Evolutionary conservation across 2,113 vertebrate species (phyloP), one percentile per base, ranked within the genome.

Genomic region (Syrrhaptes paradoxus): DNA sequence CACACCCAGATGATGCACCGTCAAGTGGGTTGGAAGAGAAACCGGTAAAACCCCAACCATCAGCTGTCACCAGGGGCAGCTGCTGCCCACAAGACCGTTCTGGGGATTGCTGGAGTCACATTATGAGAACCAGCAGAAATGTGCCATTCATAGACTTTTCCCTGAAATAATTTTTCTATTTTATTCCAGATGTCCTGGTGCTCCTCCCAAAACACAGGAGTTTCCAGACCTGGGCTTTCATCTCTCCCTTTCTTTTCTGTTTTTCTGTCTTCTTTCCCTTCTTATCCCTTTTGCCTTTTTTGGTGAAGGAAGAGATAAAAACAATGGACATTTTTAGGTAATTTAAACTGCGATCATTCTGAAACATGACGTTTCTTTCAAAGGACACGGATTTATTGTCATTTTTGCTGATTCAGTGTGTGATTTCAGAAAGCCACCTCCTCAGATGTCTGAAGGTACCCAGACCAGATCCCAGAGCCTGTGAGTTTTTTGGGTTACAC

Each of bases 141-240:
- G 1, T 29, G 15, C 5, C 19, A 15, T 10, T 32, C 2, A 1
- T 1, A 63, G 29, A 11, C 31, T 58, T 59, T 26, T 43, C 15
- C 41, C 41, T 65, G 52, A 55, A 90, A 52, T 78, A 36, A 9
- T 70, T 68, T 59, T 57, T 75, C 26, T 43, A 6, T 6, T 75
- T 67, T 72, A 29, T 71, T 87, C 38, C 57, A 62, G 38, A 31
- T n/a, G 9, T 78, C 32, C n/a, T 61, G 13, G 1, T 81, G 29
- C 13, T 83, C 24, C 28, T 48, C 12, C 18, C 36, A 55, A 61
- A 76, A 72, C 26, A 59, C 43, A 31, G 52, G 22, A 74, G 13
- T 78, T 74, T 85, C 65, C 46, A 81, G 10, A 51, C 11, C 45
- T 46, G 5, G 4, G 13, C 9, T 18, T 70, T 86, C 19, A 3